phyloP scores from a whole-genome alignment of 2,797 vertebrate genomes.

The Australoheros facetus region DNA sequence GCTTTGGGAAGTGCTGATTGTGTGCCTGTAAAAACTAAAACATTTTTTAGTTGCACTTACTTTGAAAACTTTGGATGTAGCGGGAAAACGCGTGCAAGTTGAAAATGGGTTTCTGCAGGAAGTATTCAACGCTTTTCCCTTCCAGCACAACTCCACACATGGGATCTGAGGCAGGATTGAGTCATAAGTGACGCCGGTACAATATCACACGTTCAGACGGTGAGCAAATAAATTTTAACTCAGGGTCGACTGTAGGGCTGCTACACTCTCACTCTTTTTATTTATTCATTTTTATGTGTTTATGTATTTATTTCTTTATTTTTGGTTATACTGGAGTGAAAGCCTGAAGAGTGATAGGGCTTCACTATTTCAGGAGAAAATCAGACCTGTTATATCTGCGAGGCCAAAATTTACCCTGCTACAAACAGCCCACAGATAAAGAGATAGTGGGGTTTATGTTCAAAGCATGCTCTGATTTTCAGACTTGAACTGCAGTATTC shows the following conservation, averaged over 20 bases:
- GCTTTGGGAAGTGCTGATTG: neutral
- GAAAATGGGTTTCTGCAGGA: neutral
- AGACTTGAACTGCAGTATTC: neutral
- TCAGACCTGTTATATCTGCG: neutral
- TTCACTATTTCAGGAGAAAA: neutral
- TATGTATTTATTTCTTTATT: neutral
- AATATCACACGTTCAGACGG: constrained; percentile 15
- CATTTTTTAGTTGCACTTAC: neutral
- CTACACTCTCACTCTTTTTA: neutral
- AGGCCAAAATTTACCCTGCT: neutral
- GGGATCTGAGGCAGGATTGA: neutral
- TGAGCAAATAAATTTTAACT: constrained; percentile 4
- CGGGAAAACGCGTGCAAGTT: neutral
- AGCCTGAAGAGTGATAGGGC: neutral
- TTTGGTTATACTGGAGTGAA: neutral
- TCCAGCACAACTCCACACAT: constrained; percentile 5
- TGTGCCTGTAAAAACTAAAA: neutral
- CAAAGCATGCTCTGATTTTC: constrained; percentile 9
- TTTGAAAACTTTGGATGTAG: neutral
- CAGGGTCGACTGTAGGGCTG: neutral
- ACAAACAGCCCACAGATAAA: neutral
- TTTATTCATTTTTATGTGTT: fast-evolving
- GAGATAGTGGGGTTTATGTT: constrained; percentile 2
- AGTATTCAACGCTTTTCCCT: neutral
- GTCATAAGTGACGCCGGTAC: neutral